Conservation (phyloP, 2,797 vertebrate genomes). For the Taenioides sp. region DNA sequence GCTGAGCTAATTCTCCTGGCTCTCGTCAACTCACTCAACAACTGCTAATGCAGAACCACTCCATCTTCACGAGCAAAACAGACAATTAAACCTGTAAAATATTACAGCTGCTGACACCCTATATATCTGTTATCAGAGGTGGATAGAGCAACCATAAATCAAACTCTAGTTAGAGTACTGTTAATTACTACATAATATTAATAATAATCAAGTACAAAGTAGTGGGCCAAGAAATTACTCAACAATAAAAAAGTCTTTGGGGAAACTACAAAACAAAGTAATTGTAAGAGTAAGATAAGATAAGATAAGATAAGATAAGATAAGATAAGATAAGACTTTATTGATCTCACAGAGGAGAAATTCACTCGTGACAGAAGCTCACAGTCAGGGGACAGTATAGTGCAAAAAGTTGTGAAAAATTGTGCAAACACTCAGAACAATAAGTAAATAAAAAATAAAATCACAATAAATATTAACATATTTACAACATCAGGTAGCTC, state of each 20-base stretch:
- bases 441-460: no score
- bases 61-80: constrained; percentile 28
- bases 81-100: constrained; percentile 43
- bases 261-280: neutral
- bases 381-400: no score
- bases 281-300: no score
- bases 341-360: no score
- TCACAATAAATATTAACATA: no score
- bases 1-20: constrained; percentile 22
- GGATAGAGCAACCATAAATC: neutral
- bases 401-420: no score
- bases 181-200: neutral
- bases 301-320: no score
- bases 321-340: no score
- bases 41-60: constrained; percentile 21
- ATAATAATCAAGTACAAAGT: neutral
- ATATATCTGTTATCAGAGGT: constrained; percentile 14
- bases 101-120: constrained; percentile 12
- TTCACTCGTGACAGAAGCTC: no score
- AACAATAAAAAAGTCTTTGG: neutral
- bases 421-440: no score
- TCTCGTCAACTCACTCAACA: constrained; percentile 17
- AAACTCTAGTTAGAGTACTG: neutral
- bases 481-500: no score
- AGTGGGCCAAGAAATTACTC: neutral